Evolutionary conservation across 2,113 vertebrate species (phyloP).

Genomic region (Sphaerodactylus townsendi): DNA sequence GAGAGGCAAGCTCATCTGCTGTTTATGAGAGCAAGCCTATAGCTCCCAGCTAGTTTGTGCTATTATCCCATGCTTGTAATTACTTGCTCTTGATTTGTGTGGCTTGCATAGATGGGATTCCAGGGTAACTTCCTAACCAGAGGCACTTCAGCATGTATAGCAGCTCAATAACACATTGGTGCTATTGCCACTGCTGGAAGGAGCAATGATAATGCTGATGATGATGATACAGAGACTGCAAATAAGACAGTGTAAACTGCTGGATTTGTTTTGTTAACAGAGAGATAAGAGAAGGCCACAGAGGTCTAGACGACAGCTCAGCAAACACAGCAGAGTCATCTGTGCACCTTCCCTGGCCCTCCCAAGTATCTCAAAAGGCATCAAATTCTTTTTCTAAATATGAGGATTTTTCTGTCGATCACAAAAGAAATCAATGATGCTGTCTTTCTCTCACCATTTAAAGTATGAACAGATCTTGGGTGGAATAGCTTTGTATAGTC

Average conservation of each 20-base stretch:
- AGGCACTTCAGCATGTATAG: not conserved
- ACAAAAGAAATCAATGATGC: not conserved
- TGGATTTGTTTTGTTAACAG: slow-evolving; percentile 37
- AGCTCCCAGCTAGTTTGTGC: not conserved
- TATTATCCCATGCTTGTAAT: not conserved
- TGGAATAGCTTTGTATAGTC: not conserved
- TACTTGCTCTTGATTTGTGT: not conserved
- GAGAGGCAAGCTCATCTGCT: not conserved
- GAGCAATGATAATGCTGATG: not conserved
- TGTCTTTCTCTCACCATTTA: not conserved
- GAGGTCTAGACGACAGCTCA: not conserved
- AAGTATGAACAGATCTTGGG: not conserved
- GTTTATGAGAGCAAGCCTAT: not conserved
- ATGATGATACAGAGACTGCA: not conserved
- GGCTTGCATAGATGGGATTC: not conserved
- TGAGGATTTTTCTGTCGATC: not conserved
- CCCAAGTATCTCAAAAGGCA: not conserved
- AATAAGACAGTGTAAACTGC: slow-evolving; percentile 36
- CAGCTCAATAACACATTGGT: not conserved
- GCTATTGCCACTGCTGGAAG: not conserved
- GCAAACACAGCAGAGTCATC: not conserved
- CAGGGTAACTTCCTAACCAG: not conserved
- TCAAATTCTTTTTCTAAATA: not conserved
- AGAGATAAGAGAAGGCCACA: slow-evolving; percentile 2
- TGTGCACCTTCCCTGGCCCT: not conserved